A percentile compares a stretch with the other conserved stretches of the same genome.
phyloP scores from a whole-genome alignment of 2,113 vertebrate genomes.

The Aspidoscelis tigris region DNA sequence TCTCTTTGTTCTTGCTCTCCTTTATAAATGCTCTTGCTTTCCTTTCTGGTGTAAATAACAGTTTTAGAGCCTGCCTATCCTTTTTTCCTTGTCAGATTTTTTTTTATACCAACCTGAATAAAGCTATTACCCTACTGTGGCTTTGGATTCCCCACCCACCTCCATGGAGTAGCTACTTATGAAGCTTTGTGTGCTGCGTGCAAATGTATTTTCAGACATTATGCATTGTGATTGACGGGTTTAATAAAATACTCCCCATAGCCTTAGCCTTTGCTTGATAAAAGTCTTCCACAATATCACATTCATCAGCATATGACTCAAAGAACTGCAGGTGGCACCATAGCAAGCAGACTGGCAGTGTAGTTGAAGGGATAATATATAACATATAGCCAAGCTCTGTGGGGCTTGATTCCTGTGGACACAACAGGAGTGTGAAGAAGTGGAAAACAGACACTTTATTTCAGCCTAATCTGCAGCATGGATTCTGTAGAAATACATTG shows the following conservation, averaged over 20 bases:
- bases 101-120: background rate
- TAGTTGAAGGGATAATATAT: constrained; percentile 19
- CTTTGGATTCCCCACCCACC: background rate
- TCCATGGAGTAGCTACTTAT: background rate
- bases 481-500: background rate
- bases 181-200: background rate
- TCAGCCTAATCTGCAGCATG: background rate
- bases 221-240: background rate
- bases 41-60: background rate
- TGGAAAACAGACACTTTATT: constrained; percentile 26
- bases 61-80: background rate
- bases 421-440: background rate
- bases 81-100: background rate
- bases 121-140: background rate
- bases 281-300: constrained; percentile 12
- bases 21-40: background rate
- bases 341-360: background rate
- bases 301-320: constrained; percentile 15
- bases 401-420: background rate
- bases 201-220: background rate
- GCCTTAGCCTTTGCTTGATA: background rate
- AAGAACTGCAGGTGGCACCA: background rate
- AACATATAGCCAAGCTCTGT: constrained; percentile 5
- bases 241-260: background rate
- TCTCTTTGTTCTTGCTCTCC: background rate